Evolutionary conservation across 2,113 vertebrate species (phyloP).

Genomic region (Myotis lucifugus): DNA sequence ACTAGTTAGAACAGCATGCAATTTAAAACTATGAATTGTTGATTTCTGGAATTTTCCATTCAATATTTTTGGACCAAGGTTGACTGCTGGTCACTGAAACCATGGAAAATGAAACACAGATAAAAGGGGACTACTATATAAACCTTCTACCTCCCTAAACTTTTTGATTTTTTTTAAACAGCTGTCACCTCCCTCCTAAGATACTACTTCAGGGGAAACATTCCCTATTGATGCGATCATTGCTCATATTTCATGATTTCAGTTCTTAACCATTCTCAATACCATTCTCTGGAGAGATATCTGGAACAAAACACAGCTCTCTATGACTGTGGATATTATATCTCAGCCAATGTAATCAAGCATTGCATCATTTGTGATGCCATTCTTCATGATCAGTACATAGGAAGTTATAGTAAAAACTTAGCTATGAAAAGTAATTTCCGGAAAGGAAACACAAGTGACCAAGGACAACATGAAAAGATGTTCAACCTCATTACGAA

Average conservation of each 20-base stretch:
- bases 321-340: not conserved
- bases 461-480: conserved; percentile 49
- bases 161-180: conserved; percentile 18
- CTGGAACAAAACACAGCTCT: not conserved
- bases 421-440: conserved; percentile 41
- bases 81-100: not conserved
- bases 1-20: not conserved
- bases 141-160: not conserved
- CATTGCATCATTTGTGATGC: not conserved
- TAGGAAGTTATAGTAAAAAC: conserved; percentile 31
- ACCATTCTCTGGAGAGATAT: not conserved
- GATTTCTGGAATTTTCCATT: not conserved
- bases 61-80: no score
- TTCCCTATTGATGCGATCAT: not conserved
- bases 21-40: not conserved
- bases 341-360: not conserved
- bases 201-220: not conserved
- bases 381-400: not conserved
- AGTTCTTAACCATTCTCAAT: not conserved
- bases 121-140: not conserved
- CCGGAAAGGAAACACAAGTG: conserved; percentile 31
- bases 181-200: not conserved
- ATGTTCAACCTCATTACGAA: conserved; percentile 60
- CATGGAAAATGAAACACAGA: not conserved
- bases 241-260: conserved; percentile 9